Conservation (phyloP, 2,113 vertebrate species). For the Reinhardtius hippoglossoides region DNA sequence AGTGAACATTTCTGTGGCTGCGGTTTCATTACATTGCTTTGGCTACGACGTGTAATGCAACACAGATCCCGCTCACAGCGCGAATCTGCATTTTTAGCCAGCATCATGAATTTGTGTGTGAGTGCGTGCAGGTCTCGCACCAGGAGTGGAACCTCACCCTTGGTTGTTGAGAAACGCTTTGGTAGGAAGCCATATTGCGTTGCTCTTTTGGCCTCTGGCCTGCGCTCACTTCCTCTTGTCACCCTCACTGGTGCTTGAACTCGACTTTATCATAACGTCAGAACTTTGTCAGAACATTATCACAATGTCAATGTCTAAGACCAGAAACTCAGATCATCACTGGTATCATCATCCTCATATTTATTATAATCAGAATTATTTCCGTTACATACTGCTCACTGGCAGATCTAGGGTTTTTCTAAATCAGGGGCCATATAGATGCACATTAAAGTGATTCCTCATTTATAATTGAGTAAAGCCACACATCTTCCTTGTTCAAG, state of each 20-base stretch:
- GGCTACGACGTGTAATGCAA: slow-evolving; percentile 77
- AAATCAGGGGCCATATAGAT: no score
- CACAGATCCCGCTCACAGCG: slow-evolving; percentile 75
- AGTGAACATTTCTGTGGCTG: slow-evolving; percentile 69
- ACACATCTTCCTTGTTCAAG: no score
- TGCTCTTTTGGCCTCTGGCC: slow-evolving; percentile 49
- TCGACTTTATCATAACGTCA: slow-evolving; percentile 43
- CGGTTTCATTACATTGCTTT: slow-evolving; percentile 76
- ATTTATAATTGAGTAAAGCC: no score
- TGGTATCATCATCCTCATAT: background rate
- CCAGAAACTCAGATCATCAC: background rate
- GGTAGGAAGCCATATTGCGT: slow-evolving; percentile 57
- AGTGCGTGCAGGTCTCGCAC: background rate
- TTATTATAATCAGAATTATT: slow-evolving; percentile 21
- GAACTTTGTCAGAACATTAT: background rate
- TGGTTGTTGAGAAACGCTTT: slow-evolving; percentile 68
- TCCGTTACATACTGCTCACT: background rate
- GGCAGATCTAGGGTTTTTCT: background rate
- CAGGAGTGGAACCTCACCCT: slow-evolving; percentile 61
- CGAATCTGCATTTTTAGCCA: slow-evolving; percentile 35
- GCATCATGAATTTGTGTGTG: background rate
- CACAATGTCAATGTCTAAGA: background rate
- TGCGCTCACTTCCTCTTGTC: slow-evolving; percentile 69
- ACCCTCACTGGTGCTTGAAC: slow-evolving; percentile 42
- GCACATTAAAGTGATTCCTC: no score